Evolutionary conservation across 2,888 invertebrate genomes (phyloP).

Genomic region (Graphium colonna): DNA sequence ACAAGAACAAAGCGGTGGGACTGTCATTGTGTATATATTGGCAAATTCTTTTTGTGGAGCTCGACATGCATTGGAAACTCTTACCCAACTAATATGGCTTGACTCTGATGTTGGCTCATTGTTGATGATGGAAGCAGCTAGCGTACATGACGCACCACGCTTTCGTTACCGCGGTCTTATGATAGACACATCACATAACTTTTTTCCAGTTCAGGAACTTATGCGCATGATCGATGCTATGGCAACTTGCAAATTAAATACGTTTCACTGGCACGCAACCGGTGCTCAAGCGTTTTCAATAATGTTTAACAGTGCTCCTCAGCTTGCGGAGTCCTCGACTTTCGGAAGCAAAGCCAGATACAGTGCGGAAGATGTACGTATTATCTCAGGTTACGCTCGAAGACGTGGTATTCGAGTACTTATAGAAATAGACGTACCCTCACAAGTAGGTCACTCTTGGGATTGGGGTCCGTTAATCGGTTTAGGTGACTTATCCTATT

Average conservation of each 20-base stretch:
- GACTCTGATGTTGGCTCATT: slow-evolving; percentile 81
- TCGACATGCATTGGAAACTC: slow-evolving; percentile 86
- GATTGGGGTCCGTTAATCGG: slow-evolving; percentile 85
- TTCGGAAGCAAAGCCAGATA: slow-evolving; percentile 88
- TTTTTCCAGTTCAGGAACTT: slow-evolving; percentile 85
- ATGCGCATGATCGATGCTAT: slow-evolving; percentile 89
- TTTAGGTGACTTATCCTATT: slow-evolving; percentile 85
- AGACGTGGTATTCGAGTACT: slow-evolving; percentile 91
- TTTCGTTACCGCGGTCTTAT: slow-evolving; percentile 90
- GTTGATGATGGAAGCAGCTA: slow-evolving; percentile 81
- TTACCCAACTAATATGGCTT: slow-evolving; percentile 88
- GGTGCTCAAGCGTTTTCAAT: slow-evolving; percentile 95
- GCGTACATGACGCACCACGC: slow-evolving; percentile 86
- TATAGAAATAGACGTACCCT: slow-evolving; percentile 93
- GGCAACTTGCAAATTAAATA: slow-evolving; percentile 93
- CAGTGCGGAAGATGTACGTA: slow-evolving; percentile 82
- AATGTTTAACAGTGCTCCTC: slow-evolving; percentile 85
- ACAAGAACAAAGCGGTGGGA: slow-evolving; percentile 54
- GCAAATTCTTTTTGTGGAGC: slow-evolving; percentile 87
- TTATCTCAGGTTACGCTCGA: slow-evolving; percentile 87
- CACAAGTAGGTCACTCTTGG: slow-evolving; percentile 91
- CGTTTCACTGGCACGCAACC: slow-evolving; percentile 93
- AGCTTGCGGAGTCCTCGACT: slow-evolving; percentile 88
- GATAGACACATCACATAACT: slow-evolving; percentile 94
- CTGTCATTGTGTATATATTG: slow-evolving; percentile 78